A percentile compares a stretch with the other conserved stretches of the same genome.
These are phyloP conservation scores for Troglohyphantes excavatus DNA, from an alignment of 2,888 invertebrate species.

Conservation along the genomic window DNA sequence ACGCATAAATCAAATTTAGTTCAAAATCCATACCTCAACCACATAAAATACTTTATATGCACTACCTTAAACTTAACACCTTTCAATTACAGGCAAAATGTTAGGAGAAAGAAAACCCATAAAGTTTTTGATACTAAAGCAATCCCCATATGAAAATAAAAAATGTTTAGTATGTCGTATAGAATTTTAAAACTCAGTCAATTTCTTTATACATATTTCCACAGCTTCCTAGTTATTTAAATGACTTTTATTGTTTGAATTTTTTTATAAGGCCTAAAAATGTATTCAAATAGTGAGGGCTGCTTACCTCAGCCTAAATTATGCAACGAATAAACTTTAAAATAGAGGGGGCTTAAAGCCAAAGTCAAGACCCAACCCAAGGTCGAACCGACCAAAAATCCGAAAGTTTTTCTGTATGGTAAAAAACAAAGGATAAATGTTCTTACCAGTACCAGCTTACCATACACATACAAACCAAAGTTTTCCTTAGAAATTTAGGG, in stretches of 20 bases:
- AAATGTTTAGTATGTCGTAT: too few relatives aligned
- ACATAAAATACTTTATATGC: too few relatives aligned
- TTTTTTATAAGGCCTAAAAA: background rate
- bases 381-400: conserved; percentile 60
- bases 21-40: too few relatives aligned
- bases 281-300: background rate
- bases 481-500: conserved; percentile 76
- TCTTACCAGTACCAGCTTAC: conserved; percentile 79
- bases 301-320: conserved; percentile 70
- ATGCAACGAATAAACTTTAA: background rate
- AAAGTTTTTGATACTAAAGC: too few relatives aligned
- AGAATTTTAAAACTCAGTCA: too few relatives aligned
- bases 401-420: conserved; percentile 65
- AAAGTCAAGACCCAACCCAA: conserved; percentile 25
- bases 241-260: too few relatives aligned
- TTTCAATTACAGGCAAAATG: too few relatives aligned
- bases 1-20: too few relatives aligned
- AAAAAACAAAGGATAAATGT: conserved; percentile 77
- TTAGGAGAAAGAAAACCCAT: too few relatives aligned
- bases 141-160: too few relatives aligned
- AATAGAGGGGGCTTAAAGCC: conserved; percentile 14
- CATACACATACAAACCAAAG: conserved; percentile 79
- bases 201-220: background rate
- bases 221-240: background rate
- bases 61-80: too few relatives aligned